Evolutionary conservation across 2,113 vertebrate species (phyloP), one percentile per base, ranked within the genome.

Genomic region (Sminthopsis crassicaudata): DNA sequence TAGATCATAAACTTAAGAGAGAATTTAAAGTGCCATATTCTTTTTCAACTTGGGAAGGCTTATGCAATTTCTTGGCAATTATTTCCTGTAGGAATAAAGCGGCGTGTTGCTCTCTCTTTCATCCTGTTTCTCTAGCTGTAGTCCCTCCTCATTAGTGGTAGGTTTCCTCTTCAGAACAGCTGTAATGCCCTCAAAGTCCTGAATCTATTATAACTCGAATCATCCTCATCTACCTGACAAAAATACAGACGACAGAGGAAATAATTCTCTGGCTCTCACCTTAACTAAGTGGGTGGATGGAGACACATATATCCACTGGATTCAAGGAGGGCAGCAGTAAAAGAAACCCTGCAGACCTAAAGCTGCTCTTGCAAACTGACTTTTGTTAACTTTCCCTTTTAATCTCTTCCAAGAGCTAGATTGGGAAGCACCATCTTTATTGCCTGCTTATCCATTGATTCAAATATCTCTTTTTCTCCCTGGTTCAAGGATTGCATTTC

Each of bases 61-160:
- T 96, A 97, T 97, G 94, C 0, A 0, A 97, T 96, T 96, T 95
- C 97, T 97, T 95, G 96, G 97, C 97, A 97, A 97, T 97, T 97
- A 97, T 97, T 97, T 97, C 92, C 93, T 95, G 48, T 91, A 96
- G 95, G 92, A 97, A 97, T 96, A 95, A 97, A 97, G 97, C 84
- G 52, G 24, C 22, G n/a, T 53, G 94, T 90, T 89, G 3, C 67
- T 93, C 96, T 97, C 97, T 96, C 93, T 98, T 97, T 97, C 93
- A 97, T 98, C 97, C 95, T 89, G n/a, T 91, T 94, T 67, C 67
- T 96, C 96, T 96, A 53, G 55, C 92, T 0, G 19, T 26, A 9
- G 84, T 91, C 95, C 93, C 89, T 95, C 94, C 97, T 97, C 97
- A 96, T 98, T 97, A 97, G 97, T 36, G n/a, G 89, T n/a, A 94